Base-by-base conservation (phyloP, 2,797 vertebrate genomes). In the Cichlasoma orientale region DNA sequence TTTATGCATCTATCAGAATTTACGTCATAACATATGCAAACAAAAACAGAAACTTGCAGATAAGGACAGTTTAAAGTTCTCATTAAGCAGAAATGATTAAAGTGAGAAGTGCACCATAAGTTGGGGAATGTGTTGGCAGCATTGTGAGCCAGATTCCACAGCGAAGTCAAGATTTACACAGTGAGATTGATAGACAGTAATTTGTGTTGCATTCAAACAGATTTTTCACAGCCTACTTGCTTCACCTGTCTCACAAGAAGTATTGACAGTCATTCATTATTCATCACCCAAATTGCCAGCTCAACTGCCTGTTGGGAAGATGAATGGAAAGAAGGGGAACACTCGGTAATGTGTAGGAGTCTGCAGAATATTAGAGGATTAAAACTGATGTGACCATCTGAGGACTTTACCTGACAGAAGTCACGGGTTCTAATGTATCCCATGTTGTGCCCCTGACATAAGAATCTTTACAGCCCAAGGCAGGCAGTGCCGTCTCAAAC, bases 341-440 rank as follows among this genome's bases (percentile, higher is more conserved):
- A 1, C 6, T 29, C 36, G 2, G 23, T n/a, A 10, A 77, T 44
- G n/a, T 63, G 53, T 69, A 31, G 56, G 77, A 59, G 31, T 31
- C 50, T 4, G 1, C 0, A 4, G 8, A 16, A 75, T 31, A 77
- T 55, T 56, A 50, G 52, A 66, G 21, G 54, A 63, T 12, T 75
- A 41, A 52, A 53, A 57, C 25, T 21, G 57, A 53, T 19, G 16
- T 38, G 18, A 56, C 56, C 59, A 21, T 74, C 72, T 72, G 76
- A 89, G 9, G 74, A 52, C 25, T 16, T 57, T 72, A 71, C 56
- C 66, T 70, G 56, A 79, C 21, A 80, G 31, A 75, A 82, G 71
- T 87, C 71, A 63, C 70, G 10, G 16, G 70, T 56, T 82, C 81
- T 83, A 47, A 88, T 90, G 84, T 31, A 80, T 84, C 71, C 72